Percentiles rank a stretch among this genome's conserved stretches.
Conservation (phyloP, 1,140 invertebrate species). For the Sitophilus oryzae region DNA sequence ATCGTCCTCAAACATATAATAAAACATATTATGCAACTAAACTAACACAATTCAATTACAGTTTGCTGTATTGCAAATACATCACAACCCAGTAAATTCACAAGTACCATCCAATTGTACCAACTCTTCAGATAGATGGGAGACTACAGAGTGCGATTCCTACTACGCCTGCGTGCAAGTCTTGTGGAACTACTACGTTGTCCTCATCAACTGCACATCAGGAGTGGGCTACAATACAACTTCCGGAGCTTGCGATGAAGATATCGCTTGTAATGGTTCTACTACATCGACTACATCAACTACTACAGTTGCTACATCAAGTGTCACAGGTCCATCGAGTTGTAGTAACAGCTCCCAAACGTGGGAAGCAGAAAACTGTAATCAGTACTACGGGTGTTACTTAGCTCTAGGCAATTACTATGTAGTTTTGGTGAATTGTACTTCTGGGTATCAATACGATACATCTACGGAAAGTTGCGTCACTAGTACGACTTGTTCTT, state of each 20-base stretch:
- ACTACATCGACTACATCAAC: neutral
- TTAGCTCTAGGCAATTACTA: neutral
- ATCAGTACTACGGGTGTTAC: slow-evolving; percentile 1
- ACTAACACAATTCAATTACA: too few relatives aligned
- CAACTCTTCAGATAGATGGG: neutral
- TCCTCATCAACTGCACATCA: neutral
- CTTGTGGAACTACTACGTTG: neutral
- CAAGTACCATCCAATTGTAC: neutral
- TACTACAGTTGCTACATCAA: neutral
- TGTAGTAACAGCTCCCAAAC: neutral
- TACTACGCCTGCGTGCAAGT: neutral
- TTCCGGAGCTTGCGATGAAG: neutral
- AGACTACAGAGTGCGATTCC: neutral
- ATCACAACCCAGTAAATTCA: neutral
- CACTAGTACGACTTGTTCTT: neutral
- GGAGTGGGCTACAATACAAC: neutral
- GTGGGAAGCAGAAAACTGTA: neutral
- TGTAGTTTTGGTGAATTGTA: neutral
- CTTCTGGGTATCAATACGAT: neutral
- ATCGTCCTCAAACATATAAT: too few relatives aligned
- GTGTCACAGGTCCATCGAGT: neutral
- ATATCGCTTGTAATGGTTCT: neutral
- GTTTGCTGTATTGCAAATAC: neutral
- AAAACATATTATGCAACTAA: too few relatives aligned
- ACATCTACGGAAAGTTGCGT: neutral